Conservation (phyloP, 2,113 vertebrate species). For the Brachypodius melanocephalos region DNA sequence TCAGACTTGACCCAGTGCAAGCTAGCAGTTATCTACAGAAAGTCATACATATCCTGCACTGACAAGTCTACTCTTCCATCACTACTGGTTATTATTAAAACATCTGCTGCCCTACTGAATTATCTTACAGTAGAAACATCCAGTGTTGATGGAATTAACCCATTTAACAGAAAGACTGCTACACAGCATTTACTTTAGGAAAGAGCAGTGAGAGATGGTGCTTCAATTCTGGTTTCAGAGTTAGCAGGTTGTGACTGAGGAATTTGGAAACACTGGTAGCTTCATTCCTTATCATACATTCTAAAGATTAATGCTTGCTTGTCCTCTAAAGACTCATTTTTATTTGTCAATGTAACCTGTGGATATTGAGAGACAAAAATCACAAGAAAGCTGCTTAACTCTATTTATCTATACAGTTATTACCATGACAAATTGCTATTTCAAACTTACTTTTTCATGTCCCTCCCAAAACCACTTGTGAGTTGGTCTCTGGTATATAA, state of each 20-base stretch:
- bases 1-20: neutral
- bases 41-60: neutral
- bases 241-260: neutral
- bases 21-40: neutral
- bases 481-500: neutral
- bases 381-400: neutral
- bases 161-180: neutral
- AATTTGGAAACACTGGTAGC: neutral
- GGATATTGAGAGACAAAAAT: neutral
- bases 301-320: neutral
- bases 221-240: neutral
- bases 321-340: neutral
- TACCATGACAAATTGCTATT: neutral
- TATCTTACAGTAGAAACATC: neutral
- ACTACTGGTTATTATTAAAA: neutral
- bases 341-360: neutral
- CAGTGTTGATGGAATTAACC: neutral
- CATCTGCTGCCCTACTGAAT: neutral
- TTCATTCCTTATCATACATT: neutral
- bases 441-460: neutral
- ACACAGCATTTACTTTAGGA: neutral
- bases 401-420: neutral
- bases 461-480: neutral
- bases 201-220: neutral
- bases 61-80: neutral